Conservation (phyloP, 1,140 invertebrate species). For the Achroia grisella region DNA sequence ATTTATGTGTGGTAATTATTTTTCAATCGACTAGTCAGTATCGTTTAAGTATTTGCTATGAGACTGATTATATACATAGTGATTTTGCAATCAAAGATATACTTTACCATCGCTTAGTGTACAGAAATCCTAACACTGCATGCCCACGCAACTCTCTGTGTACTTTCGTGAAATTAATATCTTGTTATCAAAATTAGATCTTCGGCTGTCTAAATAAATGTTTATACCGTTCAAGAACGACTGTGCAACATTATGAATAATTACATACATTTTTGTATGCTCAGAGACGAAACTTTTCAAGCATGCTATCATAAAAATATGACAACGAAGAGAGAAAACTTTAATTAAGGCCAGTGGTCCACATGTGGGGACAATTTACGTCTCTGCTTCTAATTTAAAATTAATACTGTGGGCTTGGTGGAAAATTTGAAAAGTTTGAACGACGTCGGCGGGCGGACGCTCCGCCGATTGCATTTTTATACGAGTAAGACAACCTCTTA, state of each 20-base stretch:
- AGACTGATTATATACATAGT: too few relatives aligned
- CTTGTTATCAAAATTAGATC: conserved; percentile 20
- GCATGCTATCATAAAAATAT: conserved; percentile 6
- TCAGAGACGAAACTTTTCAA: conserved; percentile 1
- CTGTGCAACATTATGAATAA: too few relatives aligned
- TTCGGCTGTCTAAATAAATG: conserved; percentile 8
- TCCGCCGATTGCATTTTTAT: conserved; percentile 66
- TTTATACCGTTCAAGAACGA: not conserved
- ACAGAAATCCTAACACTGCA: conserved; percentile 1
- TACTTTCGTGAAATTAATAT: conserved; percentile 13
- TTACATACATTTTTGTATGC: too few relatives aligned
- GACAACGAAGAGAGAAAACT: conserved; percentile 27
- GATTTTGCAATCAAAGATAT: too few relatives aligned
- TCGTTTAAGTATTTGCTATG: too few relatives aligned
- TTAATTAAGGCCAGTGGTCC: conserved; percentile 43
- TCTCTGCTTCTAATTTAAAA: conserved; percentile 56
- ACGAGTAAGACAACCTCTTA: conserved; percentile 63
- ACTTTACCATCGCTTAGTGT: too few relatives aligned
- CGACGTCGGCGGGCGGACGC: conserved; percentile 42
- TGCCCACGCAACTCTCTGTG: conserved; percentile 2
- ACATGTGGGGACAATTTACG: conserved; percentile 52
- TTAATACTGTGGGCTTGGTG: conserved; percentile 50
- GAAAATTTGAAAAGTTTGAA: conserved; percentile 71
- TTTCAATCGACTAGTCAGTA: too few relatives aligned
- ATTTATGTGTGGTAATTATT: too few relatives aligned